phyloP scores from a whole-genome alignment of 2,113 vertebrate species.

The Hyaena hyaena region DNA sequence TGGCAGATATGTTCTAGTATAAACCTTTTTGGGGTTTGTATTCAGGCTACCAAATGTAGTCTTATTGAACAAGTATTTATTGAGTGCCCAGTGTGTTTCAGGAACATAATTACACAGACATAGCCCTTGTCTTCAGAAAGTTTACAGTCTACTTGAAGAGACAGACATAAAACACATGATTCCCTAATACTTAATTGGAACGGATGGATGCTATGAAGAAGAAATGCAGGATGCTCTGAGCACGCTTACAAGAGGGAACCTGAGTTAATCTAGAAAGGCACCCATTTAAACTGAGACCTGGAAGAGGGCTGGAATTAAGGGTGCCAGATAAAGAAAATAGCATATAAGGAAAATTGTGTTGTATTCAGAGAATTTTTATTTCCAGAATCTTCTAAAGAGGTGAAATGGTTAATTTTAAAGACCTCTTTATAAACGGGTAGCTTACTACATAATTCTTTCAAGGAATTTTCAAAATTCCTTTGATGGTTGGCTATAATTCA shows the following conservation, averaged over 20 bases:
- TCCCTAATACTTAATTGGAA: constrained; percentile 8
- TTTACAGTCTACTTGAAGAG: neutral
- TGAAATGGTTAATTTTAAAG: constrained; percentile 4
- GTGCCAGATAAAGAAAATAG: neutral
- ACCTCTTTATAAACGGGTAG: neutral
- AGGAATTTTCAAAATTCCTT: constrained; percentile 4
- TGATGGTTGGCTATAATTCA: neutral
- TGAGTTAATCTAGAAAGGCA: neutral
- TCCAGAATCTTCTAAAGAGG: neutral
- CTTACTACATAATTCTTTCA: neutral
- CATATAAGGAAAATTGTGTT: neutral
- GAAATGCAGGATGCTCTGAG: neutral
- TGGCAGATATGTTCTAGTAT: neutral
- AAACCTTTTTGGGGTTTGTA: neutral
- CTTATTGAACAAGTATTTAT: constrained; percentile 7
- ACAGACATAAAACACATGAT: constrained; percentile 21
- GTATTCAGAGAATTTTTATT: neutral
- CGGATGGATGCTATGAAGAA: neutral
- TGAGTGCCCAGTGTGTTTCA: neutral
- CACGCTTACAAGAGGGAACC: neutral
- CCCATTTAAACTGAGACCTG: neutral
- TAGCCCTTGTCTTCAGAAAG: neutral
- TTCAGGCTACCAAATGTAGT: neutral
- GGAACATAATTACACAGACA: neutral
- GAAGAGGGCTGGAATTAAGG: neutral